Conservation (phyloP, 1,140 invertebrate genomes). For the Muscidifurax raptorellus region DNA sequence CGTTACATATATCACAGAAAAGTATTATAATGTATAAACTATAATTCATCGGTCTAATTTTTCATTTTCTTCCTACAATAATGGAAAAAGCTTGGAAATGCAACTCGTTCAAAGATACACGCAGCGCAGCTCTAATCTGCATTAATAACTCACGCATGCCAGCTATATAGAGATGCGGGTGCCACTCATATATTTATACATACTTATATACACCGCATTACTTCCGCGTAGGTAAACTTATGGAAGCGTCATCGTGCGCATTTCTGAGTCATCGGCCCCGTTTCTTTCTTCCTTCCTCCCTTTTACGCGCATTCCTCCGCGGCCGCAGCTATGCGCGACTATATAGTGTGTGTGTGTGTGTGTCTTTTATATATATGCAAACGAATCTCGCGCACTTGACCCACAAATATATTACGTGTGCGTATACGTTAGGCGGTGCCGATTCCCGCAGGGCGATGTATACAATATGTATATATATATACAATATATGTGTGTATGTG, state of each 20-base stretch:
- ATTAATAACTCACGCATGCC: background rate
- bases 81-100: too few relatives aligned
- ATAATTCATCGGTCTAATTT: too few relatives aligned
- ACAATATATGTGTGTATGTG: background rate
- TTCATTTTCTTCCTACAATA: too few relatives aligned
- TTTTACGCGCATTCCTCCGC: constrained; percentile 13
- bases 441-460: background rate
- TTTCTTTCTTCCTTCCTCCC: constrained; percentile 35
- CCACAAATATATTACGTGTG: constrained; percentile 5
- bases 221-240: constrained; percentile 16
- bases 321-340: background rate
- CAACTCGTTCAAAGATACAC: too few relatives aligned
- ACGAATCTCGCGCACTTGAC: constrained; percentile 30
- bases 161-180: background rate
- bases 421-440: background rate
- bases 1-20: too few relatives aligned
- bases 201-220: too few relatives aligned
- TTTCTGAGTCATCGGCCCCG: constrained; percentile 40
- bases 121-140: too few relatives aligned
- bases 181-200: background rate
- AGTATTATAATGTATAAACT: too few relatives aligned
- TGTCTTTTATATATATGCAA: constrained; percentile 17
- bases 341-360: background rate
- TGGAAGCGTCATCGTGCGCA: constrained; percentile 16
- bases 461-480: constrained; percentile 3